Percentiles rank a stretch among this genome's conserved stretches.
These are phyloP conservation scores for Nipponia nippon DNA, from an alignment of 2,113 vertebrate genomes.

Conservation along the genomic window DNA sequence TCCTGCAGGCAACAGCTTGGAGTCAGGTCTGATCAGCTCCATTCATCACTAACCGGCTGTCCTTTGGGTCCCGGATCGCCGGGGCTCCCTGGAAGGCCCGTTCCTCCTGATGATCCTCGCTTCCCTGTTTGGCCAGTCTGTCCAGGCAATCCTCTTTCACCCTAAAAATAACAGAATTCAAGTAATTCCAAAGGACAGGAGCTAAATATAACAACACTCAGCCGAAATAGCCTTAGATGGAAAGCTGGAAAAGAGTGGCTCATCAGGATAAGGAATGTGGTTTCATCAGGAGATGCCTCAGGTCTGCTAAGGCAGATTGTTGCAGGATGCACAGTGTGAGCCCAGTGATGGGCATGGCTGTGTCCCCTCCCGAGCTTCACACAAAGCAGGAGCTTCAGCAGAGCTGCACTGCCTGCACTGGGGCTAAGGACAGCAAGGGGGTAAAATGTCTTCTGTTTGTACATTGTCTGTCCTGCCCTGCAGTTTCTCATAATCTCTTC, in stretches of 20 bases:
- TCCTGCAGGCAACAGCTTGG: neutral
- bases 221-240: slow-evolving; percentile 14
- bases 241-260: neutral
- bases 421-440: neutral
- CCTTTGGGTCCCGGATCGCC: slow-evolving; percentile 89
- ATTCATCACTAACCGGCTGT: slow-evolving; percentile 81
- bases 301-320: neutral
- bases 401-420: neutral
- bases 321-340: neutral
- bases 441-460: neutral
- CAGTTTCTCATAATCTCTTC: neutral
- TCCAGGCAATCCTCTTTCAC: slow-evolving; percentile 90
- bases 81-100: slow-evolving; percentile 83
- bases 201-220: slow-evolving; percentile 16
- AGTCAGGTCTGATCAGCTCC: neutral
- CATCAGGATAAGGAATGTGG: neutral
- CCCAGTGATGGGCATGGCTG: neutral
- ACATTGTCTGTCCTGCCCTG: neutral
- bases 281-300: neutral
- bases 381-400: neutral
- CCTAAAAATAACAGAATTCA: slow-evolving; percentile 69
- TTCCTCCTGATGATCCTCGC: slow-evolving; percentile 87
- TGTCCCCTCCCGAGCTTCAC: neutral
- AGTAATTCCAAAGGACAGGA: neutral
- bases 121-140: slow-evolving; percentile 86